A percentile compares a stretch with the other conserved stretches of the same genome.
Conservation (phyloP, 1,140 invertebrate species). For the Heliconius nattereri region DNA sequence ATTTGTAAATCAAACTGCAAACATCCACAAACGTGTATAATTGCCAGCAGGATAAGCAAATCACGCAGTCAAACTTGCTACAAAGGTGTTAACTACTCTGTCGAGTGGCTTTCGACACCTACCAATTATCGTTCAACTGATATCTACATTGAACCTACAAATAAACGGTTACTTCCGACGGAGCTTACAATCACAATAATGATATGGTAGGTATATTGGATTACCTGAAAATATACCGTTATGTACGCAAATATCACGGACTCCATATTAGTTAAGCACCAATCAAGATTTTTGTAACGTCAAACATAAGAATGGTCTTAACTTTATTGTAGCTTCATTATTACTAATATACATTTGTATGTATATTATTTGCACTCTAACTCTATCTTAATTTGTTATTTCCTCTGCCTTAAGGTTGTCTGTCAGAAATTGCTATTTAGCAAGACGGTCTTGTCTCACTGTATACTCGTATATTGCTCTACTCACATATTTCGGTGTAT, state of each 20-base stretch:
- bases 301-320: not conserved
- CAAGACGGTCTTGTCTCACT: too few species aligned
- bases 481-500: too few species aligned
- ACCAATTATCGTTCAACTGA: slow-evolving; percentile 68
- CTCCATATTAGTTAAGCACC: not conserved
- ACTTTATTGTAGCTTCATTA: not conserved
- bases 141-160: slow-evolving; percentile 63
- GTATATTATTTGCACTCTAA: too few species aligned
- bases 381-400: too few species aligned
- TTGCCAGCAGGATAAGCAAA: slow-evolving; percentile 58
- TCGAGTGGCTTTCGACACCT: slow-evolving; percentile 68
- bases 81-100: slow-evolving; percentile 67
- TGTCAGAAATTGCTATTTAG: too few species aligned
- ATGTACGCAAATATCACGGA: not conserved
- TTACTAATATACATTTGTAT: too few species aligned
- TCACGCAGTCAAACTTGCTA: slow-evolving; percentile 56
- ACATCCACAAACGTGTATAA: slow-evolving; percentile 45
- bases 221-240: not conserved
- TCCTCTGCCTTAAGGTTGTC: too few species aligned
- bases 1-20: slow-evolving; percentile 35
- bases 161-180: slow-evolving; percentile 65
- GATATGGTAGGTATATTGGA: not conserved
- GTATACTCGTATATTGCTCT: too few species aligned
- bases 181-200: slow-evolving; percentile 42
- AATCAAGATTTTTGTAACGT: too few species aligned